phyloP scores from a whole-genome alignment of 2,888 invertebrate genomes.

The Ormyrus pomaceus region DNA sequence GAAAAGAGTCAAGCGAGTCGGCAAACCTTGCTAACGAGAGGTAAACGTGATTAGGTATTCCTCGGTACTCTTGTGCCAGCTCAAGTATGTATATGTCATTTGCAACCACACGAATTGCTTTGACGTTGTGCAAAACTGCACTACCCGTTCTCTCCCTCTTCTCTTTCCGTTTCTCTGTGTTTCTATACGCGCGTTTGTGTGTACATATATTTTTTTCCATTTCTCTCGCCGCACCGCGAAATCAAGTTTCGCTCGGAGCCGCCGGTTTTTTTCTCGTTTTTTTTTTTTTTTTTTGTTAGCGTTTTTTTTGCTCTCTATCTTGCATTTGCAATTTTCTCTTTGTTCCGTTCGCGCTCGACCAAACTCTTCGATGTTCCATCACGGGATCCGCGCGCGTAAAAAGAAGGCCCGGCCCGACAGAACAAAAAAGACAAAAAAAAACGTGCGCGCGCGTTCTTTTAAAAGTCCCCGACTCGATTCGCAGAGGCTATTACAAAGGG shows the following conservation, averaged over 20 bases:
- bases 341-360: slow-evolving; percentile 37
- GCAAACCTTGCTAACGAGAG: slow-evolving; percentile 58
- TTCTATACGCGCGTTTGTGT: not conserved
- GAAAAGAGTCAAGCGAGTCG: slow-evolving; percentile 37
- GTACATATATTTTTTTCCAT: not conserved
- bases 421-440: no score
- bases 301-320: not conserved
- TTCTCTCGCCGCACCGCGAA: slow-evolving; percentile 3
- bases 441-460: no score
- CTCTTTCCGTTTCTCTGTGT: not conserved
- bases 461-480: not conserved
- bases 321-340: slow-evolving; percentile 11
- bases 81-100: slow-evolving; percentile 42
- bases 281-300: not conserved
- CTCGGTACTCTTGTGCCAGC: slow-evolving; percentile 42
- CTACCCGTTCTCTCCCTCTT: not conserved
- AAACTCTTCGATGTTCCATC: slow-evolving; percentile 35
- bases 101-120: slow-evolving; percentile 46
- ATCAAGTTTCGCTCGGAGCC: slow-evolving; percentile 35
- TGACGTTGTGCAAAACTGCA: slow-evolving; percentile 26
- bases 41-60: slow-evolving; percentile 58
- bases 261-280: not conserved
- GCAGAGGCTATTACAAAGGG: no score
- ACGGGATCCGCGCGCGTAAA: slow-evolving; percentile 15
- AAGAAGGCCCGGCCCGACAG: not conserved